Evolutionary conservation across 2,113 vertebrate species (phyloP).

Genomic region (Pholis gunnellus): DNA sequence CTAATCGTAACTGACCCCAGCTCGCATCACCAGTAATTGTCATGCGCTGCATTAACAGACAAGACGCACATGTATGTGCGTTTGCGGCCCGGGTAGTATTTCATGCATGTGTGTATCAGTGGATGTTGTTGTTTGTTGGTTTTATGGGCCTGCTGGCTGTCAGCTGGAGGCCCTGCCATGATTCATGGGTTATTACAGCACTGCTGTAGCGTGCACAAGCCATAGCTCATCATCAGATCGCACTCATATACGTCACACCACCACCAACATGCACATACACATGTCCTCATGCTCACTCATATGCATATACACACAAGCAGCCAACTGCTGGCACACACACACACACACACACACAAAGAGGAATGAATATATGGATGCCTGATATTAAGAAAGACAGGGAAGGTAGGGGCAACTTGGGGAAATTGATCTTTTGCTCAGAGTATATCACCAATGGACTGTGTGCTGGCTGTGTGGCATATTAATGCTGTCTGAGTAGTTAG

Average conservation of each 20-base stretch:
- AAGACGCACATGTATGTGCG: constrained; percentile 5
- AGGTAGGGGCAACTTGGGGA: constrained; percentile 53
- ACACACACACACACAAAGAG: neutral
- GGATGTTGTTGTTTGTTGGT: constrained; percentile 64
- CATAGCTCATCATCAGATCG: constrained; percentile 80
- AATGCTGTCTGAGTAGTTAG: constrained; percentile 64
- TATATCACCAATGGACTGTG: constrained; percentile 59
- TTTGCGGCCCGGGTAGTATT: neutral
- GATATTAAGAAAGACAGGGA: constrained; percentile 31
- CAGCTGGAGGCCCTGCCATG: constrained; percentile 56
- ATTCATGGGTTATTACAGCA: constrained; percentile 80
- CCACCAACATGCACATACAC: constrained; percentile 35
- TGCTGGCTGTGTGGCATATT: constrained; percentile 64
- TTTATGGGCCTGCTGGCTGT: constrained; percentile 73
- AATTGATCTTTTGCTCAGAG: constrained; percentile 66
- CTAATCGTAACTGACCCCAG: neutral
- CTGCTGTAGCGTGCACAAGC: constrained; percentile 65
- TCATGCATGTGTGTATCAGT: constrained; percentile 40
- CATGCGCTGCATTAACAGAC: neutral
- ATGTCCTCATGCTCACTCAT: constrained; percentile 12
- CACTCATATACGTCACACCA: constrained; percentile 71
- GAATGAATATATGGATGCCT: constrained; percentile 30
- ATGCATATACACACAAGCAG: constrained; percentile 7
- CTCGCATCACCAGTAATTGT: neutral
- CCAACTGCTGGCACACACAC: neutral